Base-by-base conservation (phyloP, 2,888 invertebrate genomes). In the Drosophila nigricruria region DNA sequence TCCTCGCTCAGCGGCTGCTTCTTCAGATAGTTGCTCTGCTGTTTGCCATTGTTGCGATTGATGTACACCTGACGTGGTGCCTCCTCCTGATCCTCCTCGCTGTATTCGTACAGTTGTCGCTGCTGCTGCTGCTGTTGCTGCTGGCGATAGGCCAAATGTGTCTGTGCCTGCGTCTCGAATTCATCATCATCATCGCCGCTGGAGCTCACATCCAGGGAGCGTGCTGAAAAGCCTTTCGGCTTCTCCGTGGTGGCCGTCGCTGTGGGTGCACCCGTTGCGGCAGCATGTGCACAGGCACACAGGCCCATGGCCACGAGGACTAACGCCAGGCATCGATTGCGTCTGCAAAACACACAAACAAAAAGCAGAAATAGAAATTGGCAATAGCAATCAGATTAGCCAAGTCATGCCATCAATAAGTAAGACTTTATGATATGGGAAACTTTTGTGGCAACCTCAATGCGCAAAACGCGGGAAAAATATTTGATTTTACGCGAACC, bases 1-100 rank as follows among this genome's bases (percentile, higher is more conserved):
- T 95, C 94, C 79, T 95, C 95, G 77, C 95, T 94, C 40, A 82
- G 72, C 18, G 89, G 89, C 57, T 84, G 88, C 60, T 90, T 87
- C 60, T 88, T 91, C 54, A 91, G 85, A 75, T 87, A 91, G 62
- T 86, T 91, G 74, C 73, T 88, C 70, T 90, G 91, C 63, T 92
- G 92, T 54, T 89, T 92, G 54, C 81, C 85, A 79, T 90, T 91
- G 40, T 91, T 91, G 30, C 90, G 90, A 79, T 80, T 90, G 71
- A 89, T 81, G 61, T 92, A 91, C 49, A 87, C 76, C 73, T 91
- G 92, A 30, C 92, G 88, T 18, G 92, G 92, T 12, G 92, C 88
- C 73, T 92, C 92, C 77, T 92, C 92, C 73, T 92, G 92, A 52
- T 92, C 92, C 74, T 92, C 92, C 70, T 93, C 92, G 38, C 91